Base-by-base conservation (phyloP, 92 coral and sea anemone species). In the Plumapathes pennacea region DNA sequence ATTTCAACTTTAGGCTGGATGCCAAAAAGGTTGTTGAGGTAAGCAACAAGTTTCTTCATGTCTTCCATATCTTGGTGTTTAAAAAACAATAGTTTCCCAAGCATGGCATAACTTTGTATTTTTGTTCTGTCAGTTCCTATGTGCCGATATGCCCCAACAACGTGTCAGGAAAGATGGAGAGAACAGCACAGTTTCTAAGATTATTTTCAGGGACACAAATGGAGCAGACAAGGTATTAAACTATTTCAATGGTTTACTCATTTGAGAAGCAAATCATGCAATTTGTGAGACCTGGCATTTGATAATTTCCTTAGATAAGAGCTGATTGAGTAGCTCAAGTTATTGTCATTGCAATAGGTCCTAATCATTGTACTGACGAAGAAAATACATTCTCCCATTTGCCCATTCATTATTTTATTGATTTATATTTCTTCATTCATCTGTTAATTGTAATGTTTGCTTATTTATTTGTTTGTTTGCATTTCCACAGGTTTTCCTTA, bases 1-100 rank as follows among this genome's bases (percentile, higher is more conserved):
- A 92, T 62, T 92, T 92, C 57, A 92, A 92, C 69, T 92, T 92
- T 26, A 75, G 98, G 72, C 92, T 92, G 54, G 98, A 92, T 54
- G 81, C 81, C 44, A 80, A 81, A 61, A 76, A 79, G 43, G 89
- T 92, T 3, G 84, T 92, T 6, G 95, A 92, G 98, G 98, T 88
- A 62, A 12, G 50, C 5, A 30, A 12, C 39, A 28, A 41, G 3
- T 9, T 9, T 46, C 15, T 55, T 1, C 10, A 9, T 18, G 21
- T 10, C 10, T 6, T 11, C 1, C 21, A 25, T n/a, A 40, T 21
- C 1, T 25, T 26, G 31, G 32, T 27, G 15, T 5, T 38, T 43
- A n/a, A n/a, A n/a, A n/a, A n/a, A n/a, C n/a, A n/a, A n/a, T n/a
- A n/a, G n/a, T n/a, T 18, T 22, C 8, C 17, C 12, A 14, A 27